phyloP scores from a whole-genome alignment of 2,888 invertebrate species.

The Cynaeus angustus region DNA sequence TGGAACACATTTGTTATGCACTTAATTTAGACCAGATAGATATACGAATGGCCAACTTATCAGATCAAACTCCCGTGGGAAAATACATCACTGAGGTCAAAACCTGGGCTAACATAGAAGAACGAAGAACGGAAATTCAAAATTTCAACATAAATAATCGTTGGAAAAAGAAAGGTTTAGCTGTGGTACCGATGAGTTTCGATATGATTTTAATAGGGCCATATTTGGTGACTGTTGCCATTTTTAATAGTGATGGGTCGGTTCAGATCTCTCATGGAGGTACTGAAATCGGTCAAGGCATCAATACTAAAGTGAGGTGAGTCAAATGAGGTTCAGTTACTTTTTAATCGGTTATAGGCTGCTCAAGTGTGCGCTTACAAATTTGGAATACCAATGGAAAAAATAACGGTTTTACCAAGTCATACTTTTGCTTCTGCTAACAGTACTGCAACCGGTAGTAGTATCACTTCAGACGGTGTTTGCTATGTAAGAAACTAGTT shows the following conservation, averaged over 20 bases:
- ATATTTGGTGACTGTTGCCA: constrained; percentile 77
- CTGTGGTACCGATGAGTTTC: constrained; percentile 82
- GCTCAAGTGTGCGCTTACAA: constrained; percentile 84
- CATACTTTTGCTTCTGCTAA: constrained; percentile 81
- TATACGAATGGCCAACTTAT: constrained; percentile 75
- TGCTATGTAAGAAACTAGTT: constrained; percentile 69
- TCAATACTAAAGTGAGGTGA: constrained; percentile 70
- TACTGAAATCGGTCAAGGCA: constrained; percentile 87
- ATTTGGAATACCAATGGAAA: constrained; percentile 81
- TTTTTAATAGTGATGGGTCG: constrained; percentile 82
- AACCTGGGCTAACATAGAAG: constrained; percentile 75
- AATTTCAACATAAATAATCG: constrained; percentile 80
- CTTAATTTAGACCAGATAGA: constrained; percentile 75
- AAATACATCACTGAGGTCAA: constrained; percentile 76
- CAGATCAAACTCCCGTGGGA: constrained; percentile 61
- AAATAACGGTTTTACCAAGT: constrained; percentile 79
- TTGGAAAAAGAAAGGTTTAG: constrained; percentile 86
- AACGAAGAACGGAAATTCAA: constrained; percentile 74
- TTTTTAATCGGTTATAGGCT: constrained; percentile 61
- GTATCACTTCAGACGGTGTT: constrained; percentile 81
- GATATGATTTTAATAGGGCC: constrained; percentile 73
- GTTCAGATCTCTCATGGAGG: constrained; percentile 83
- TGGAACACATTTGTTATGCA: constrained; percentile 79
- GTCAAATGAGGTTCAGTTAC: not conserved
- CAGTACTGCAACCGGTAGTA: constrained; percentile 79